Conservation (phyloP, 2,113 vertebrate species). For the Platanista minor region DNA sequence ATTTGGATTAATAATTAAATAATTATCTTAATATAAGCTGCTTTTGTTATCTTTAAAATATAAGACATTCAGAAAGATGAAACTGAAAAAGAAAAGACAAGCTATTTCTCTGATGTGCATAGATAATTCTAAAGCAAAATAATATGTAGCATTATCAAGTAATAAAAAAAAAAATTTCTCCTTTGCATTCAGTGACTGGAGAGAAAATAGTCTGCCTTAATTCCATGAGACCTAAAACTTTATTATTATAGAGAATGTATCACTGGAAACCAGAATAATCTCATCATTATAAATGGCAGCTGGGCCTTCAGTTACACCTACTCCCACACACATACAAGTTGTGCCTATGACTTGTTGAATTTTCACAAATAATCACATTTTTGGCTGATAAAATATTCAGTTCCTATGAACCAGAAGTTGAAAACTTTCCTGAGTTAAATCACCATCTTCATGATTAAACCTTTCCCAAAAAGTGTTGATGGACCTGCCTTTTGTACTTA, state of each 20-base stretch:
- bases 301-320: neutral
- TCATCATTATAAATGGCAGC: neutral
- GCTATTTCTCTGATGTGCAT: neutral
- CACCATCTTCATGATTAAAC: neutral
- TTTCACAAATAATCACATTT: neutral
- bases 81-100: neutral
- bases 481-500: neutral
- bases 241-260: neutral
- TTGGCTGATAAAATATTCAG: neutral
- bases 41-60: neutral
- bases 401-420: neutral
- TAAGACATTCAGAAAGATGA: neutral
- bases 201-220: neutral
- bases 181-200: neutral
- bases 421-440: neutral
- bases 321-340: neutral
- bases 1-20: neutral
- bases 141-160: neutral
- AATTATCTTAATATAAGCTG: neutral
- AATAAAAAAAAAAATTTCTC: conserved; percentile 13
- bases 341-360: neutral
- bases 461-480: neutral
- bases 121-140: neutral
- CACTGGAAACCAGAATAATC: neutral
- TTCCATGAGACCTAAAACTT: neutral